These are phyloP conservation scores for Sebastes taczanowskii DNA, from an alignment of 2,797 vertebrate species.

Conservation along the genomic window DNA sequence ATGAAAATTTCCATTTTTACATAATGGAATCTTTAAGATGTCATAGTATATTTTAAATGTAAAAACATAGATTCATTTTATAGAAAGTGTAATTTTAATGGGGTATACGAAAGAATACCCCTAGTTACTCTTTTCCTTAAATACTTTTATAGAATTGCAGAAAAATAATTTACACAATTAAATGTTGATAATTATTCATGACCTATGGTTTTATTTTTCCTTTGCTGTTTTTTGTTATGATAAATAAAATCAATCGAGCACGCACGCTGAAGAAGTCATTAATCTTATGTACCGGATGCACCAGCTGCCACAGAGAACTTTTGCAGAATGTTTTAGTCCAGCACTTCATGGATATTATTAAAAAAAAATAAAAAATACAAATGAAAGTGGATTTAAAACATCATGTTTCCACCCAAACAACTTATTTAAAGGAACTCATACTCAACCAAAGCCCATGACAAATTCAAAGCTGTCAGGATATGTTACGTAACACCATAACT, in stretches of 20 bases:
- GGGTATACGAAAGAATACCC: neutral
- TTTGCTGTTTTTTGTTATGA: neutral
- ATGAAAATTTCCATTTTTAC: rapidly evolving
- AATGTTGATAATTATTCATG: neutral
- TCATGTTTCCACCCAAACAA: neutral
- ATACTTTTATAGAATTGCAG: neutral
- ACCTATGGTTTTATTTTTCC: neutral
- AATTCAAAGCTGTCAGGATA: slow-evolving; percentile 29
- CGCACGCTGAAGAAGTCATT: no score
- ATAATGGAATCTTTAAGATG: rapidly evolving
- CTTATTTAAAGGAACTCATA: neutral
- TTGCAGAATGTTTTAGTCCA: no score
- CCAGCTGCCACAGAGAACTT: no score
- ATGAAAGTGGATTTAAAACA: neutral
- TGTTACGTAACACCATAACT: slow-evolving; percentile 28
- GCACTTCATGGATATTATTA: no score
- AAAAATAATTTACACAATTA: neutral
- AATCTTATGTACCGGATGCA: no score
- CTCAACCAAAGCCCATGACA: neutral
- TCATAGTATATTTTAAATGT: neutral
- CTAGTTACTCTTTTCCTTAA: neutral
- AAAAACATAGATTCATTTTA: neutral
- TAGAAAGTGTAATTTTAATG: neutral
- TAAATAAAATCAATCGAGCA: neutral
- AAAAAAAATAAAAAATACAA: no score